Evolutionary conservation across 2,888 invertebrate species (phyloP).

Genomic region (Athrips mouffetella): DNA sequence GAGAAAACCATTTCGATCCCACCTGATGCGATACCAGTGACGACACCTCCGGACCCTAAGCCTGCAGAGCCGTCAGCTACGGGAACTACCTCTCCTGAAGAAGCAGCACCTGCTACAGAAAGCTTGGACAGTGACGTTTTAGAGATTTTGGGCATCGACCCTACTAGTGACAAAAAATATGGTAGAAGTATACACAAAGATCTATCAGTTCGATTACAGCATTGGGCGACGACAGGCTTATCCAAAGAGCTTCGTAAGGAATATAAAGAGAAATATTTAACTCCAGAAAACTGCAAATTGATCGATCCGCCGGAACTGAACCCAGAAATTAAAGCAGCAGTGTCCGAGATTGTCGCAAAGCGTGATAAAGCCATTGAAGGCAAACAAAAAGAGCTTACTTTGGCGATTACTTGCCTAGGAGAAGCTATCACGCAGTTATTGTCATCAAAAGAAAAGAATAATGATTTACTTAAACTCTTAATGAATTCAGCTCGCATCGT

Average conservation of each 20-base stretch:
- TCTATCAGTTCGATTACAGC: constrained; percentile 11
- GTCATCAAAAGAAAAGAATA: constrained; percentile 8
- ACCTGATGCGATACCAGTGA: too few relatives aligned
- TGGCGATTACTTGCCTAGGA: constrained; percentile 11
- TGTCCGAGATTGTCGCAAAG: not conserved
- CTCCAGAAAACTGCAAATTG: not conserved
- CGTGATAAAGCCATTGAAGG: constrained; percentile 16
- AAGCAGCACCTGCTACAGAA: not conserved
- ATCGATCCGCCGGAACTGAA: constrained; percentile 11
- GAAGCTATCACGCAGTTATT: constrained; percentile 5
- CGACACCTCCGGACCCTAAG: too few relatives aligned
- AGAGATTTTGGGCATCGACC: constrained; percentile 15
- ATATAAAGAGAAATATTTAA: not conserved
- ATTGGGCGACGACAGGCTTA: not conserved
- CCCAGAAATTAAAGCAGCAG: constrained; percentile 12
- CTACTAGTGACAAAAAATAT: constrained; percentile 10
- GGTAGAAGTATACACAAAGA: constrained; percentile 17
- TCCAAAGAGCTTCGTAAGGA: constrained; percentile 8
- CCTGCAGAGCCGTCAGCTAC: too few relatives aligned
- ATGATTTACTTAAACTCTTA: not conserved
- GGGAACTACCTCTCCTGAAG: too few relatives aligned
- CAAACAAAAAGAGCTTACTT: constrained; percentile 14
- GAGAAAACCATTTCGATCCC: too few relatives aligned
- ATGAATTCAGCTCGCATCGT: constrained; percentile 14
- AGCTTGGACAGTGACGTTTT: not conserved